A percentile compares a stretch with the other conserved stretches of the same genome.
phyloP scores from a whole-genome alignment of 2,797 vertebrate genomes.

The Silurus lanzhouensis region DNA sequence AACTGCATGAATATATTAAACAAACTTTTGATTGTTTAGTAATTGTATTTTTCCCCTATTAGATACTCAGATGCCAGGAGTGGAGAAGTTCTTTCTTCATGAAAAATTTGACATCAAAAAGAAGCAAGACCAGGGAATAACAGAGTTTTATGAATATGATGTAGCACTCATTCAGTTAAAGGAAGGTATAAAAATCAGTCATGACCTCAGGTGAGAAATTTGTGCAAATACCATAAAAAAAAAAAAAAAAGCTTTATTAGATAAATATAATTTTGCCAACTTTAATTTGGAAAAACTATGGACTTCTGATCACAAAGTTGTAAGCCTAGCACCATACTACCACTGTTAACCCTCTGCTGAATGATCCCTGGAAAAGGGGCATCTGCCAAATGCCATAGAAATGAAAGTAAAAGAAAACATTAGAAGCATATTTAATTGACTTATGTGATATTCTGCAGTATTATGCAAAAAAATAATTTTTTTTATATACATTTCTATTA shows the following conservation, averaged over 20 bases:
- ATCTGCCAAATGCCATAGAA: too few relatives aligned
- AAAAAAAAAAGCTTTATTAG: background rate
- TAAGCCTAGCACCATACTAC: too few relatives aligned
- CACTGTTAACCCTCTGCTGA: too few relatives aligned
- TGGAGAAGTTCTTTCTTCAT: constrained; percentile 39
- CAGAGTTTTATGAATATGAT: constrained; percentile 62
- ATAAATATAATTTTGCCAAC: background rate
- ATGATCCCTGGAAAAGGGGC: too few relatives aligned
- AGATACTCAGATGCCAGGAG: background rate
- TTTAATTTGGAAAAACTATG: background rate
- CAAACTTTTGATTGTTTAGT: background rate
- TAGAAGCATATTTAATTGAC: background rate
- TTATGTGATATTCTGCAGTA: background rate
- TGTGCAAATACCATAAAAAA: background rate
- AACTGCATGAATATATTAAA: background rate
- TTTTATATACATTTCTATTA: too few relatives aligned
- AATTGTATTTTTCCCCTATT: background rate
- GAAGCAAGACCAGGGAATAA: constrained; percentile 39
- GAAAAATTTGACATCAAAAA: constrained; percentile 25
- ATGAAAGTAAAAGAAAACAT: too few relatives aligned
- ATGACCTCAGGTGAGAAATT: constrained; percentile 47
- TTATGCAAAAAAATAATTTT: background rate
- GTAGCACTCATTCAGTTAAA: constrained; percentile 60
- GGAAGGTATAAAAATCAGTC: background rate
- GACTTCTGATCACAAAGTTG: too few relatives aligned